Percentiles rank a stretch among this genome's conserved stretches.
Evolutionary conservation across 2,797 vertebrate species (phyloP).

Genomic region (Silurus lanzhouensis): DNA sequence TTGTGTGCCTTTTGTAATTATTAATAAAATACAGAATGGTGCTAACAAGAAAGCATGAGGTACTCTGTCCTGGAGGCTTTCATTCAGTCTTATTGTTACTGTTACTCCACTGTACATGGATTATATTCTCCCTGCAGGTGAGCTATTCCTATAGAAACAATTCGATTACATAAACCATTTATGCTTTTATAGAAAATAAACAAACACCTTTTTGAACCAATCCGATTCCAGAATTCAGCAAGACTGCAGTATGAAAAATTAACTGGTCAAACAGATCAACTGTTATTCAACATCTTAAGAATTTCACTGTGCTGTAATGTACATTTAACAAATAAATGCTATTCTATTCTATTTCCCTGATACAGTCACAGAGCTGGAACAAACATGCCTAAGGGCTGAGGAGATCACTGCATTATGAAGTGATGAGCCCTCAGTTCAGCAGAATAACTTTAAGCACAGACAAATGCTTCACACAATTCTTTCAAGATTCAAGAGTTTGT

Average conservation of each 20-base stretch:
- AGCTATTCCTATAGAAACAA: neutral
- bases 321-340: too few species aligned
- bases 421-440: neutral
- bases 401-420: neutral
- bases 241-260: neutral
- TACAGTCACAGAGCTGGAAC: slow-evolving; percentile 15
- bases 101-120: neutral
- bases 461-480: neutral
- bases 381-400: slow-evolving; percentile 27
- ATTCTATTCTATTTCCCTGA: neutral
- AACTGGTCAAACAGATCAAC: neutral
- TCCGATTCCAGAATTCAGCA: neutral
- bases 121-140: too few species aligned
- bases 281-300: neutral
- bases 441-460: neutral
- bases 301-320: too few species aligned
- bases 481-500: too few species aligned
- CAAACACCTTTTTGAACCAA: neutral
- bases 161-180: neutral
- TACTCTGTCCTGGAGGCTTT: neutral
- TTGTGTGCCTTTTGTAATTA: neutral
- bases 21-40: neutral
- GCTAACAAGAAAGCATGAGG: neutral
- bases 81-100: neutral
- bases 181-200: neutral